phyloP scores from a whole-genome alignment of 2,113 vertebrate genomes.

The Cyprinus carpio region DNA sequence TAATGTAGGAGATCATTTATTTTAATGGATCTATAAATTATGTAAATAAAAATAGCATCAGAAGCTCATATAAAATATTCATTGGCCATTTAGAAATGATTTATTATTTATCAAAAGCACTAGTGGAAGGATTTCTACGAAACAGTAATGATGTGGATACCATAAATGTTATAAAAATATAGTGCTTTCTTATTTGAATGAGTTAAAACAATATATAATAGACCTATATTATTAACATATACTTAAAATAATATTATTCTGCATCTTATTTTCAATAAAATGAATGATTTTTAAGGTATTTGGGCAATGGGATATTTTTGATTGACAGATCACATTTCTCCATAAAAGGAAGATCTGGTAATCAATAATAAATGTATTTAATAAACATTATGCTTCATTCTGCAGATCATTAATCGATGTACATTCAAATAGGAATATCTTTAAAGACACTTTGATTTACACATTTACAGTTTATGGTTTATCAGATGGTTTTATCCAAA shows the following conservation, averaged over 20 bases:
- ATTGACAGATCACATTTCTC: not conserved
- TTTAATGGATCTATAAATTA: not conserved
- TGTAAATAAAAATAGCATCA: not conserved
- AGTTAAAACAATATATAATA: not conserved
- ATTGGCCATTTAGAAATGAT: not conserved
- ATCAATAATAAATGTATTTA: not conserved
- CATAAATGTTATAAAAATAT: not conserved
- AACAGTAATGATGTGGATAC: not conserved
- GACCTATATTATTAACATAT: not conserved
- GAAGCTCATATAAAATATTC: constrained; percentile 17
- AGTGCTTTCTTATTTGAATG: not conserved
- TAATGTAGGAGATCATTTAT: not conserved
- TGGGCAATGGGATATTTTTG: not conserved
- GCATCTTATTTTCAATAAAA: not conserved
- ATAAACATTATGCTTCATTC: not conserved
- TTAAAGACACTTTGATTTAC: not conserved
- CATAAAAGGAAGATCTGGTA: not conserved
- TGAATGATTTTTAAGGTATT: not conserved
- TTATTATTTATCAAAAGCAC: constrained; percentile 2
- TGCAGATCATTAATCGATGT: not conserved
- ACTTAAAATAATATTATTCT: not conserved
- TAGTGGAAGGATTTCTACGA: not conserved
- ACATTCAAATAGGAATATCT: not conserved
- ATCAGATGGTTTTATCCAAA: not conserved
- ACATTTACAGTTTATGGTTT: not conserved